phyloP scores from a whole-genome alignment of 2,113 vertebrate species.

The Anseranas semipalmata region DNA sequence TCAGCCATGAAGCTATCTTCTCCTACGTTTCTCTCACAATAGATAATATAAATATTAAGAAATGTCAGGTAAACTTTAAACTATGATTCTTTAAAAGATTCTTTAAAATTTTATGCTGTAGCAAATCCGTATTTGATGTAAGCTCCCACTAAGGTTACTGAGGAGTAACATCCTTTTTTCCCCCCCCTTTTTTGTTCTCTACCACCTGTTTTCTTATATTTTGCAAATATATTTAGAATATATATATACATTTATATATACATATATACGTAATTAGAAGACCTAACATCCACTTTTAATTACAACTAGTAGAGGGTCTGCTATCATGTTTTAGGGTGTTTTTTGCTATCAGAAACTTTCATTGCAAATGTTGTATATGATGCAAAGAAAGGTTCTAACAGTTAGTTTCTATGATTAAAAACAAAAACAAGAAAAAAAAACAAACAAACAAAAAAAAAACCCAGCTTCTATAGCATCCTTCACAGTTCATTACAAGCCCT shows the following conservation, averaged over 20 bases:
- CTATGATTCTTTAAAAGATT: neutral
- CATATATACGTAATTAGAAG: no score
- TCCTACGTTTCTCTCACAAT: neutral
- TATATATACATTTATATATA: no score
- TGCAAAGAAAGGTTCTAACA: neutral
- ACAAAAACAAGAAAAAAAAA: neutral
- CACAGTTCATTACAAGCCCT: neutral
- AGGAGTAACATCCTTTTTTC: neutral
- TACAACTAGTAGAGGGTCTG: neutral
- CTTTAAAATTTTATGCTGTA: neutral
- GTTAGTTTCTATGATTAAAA: neutral
- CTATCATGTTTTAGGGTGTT: rapidly evolving
- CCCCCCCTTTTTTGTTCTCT: neutral
- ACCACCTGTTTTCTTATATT: neutral
- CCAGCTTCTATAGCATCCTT: neutral
- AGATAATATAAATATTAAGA: neutral
- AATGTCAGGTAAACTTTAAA: neutral
- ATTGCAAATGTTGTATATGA: neutral
- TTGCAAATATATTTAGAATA: neutral
- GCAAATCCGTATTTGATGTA: neutral
- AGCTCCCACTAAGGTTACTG: neutral
- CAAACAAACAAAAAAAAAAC: neutral
- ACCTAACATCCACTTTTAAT: neutral
- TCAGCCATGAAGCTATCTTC: neutral
- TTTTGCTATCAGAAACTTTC: neutral